Percentiles rank a stretch among this genome's conserved stretches.
Conservation (phyloP, 64 coral and sea anemone genomes). For the Pachyseris speciosa region DNA sequence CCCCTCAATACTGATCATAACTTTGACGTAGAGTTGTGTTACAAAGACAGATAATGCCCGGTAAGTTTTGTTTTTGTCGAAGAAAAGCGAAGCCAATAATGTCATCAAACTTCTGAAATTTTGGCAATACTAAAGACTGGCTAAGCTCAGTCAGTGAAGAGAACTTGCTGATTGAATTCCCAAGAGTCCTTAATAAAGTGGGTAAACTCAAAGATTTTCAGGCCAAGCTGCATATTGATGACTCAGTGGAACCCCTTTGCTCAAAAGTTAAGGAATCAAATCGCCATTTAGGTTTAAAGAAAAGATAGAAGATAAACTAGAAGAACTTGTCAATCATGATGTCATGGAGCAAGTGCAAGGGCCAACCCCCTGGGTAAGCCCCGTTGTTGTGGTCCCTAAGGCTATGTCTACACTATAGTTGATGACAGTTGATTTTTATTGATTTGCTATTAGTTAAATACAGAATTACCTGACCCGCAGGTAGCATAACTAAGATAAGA, state of each 20-base stretch:
- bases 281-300: not conserved
- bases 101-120: slow-evolving; percentile 6
- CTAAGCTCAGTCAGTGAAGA: slow-evolving; percentile 8
- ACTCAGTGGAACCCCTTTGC: not conserved
- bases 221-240: not conserved
- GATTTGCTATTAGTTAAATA: too few species aligned
- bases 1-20: slow-evolving; percentile 48
- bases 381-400: not conserved
- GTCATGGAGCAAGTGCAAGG: slow-evolving; percentile 37
- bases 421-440: too few species aligned
- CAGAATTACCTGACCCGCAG: too few species aligned
- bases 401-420: too few species aligned
- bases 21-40: slow-evolving; percentile 58
- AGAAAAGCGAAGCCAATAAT: slow-evolving; percentile 31
- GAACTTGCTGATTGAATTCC: slow-evolving; percentile 1
- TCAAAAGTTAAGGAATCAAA: not conserved
- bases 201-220: not conserved
- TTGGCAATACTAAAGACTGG: not conserved
- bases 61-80: slow-evolving; percentile 31
- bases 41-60: slow-evolving; percentile 20
- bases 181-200: not conserved
- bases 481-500: too few species aligned
- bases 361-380: slow-evolving; percentile 27
- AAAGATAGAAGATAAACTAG: not conserved
- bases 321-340: slow-evolving; percentile 19